Evolutionary conservation across 2,797 vertebrate species (phyloP).

Genomic region (Forpus xanthops): DNA sequence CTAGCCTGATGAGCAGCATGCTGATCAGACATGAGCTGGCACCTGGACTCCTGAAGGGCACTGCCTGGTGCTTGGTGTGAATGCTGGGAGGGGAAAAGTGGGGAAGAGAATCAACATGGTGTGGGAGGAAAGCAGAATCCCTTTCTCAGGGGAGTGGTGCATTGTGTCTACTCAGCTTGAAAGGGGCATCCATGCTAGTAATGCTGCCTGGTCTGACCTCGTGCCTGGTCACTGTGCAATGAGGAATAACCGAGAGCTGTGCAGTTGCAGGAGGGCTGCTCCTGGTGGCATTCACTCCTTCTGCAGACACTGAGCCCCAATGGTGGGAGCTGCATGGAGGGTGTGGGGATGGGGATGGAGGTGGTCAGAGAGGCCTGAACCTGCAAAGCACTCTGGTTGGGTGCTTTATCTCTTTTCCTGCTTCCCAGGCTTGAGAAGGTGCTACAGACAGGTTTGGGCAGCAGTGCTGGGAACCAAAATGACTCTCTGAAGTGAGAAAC

Average conservation of each 20-base stretch:
- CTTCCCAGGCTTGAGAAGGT: background rate
- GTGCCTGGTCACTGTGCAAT: fast-evolving
- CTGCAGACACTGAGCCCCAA: background rate
- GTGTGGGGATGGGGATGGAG: background rate
- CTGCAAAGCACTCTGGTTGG: fast-evolving
- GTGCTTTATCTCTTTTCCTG: background rate
- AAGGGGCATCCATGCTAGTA: background rate
- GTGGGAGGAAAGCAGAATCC: background rate
- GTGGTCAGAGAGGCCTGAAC: background rate
- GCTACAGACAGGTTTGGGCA: background rate
- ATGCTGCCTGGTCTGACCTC: background rate
- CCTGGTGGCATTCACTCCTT: background rate
- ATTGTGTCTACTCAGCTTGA: fast-evolving
- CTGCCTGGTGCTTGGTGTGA: background rate
- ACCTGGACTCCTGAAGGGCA: constrained; percentile 23
- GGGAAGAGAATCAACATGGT: fast-evolving
- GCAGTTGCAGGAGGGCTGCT: background rate
- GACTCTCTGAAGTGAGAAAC: background rate
- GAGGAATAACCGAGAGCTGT: fast-evolving
- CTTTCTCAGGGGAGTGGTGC: background rate
- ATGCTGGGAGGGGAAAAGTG: background rate
- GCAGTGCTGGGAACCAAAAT: background rate
- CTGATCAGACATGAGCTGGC: background rate
- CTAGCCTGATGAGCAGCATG: background rate
- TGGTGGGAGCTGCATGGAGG: background rate